These are phyloP conservation scores for Chromobotia macracanthus DNA, from an alignment of 2,797 vertebrate genomes.

Conservation along the genomic window DNA sequence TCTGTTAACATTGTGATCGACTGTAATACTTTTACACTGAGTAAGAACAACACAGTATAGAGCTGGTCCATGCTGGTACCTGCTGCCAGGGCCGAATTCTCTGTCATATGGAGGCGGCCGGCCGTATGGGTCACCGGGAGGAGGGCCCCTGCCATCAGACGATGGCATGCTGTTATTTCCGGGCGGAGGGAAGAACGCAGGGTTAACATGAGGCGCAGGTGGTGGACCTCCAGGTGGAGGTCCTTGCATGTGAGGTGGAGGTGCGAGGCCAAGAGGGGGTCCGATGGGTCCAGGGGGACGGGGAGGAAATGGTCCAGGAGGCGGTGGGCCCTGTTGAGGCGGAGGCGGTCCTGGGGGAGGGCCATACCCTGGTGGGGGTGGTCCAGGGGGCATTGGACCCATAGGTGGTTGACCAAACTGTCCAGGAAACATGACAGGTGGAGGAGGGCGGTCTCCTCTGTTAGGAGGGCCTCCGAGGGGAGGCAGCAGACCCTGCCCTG, in stretches of 20 bases:
- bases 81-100: slow-evolving; percentile 95
- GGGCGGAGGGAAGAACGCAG: slow-evolving; percentile 97
- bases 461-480: slow-evolving; percentile 92
- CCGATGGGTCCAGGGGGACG: slow-evolving; percentile 93
- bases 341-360: slow-evolving; percentile 90
- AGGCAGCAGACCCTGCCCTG: slow-evolving; percentile 92
- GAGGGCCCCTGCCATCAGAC: slow-evolving; percentile 89
- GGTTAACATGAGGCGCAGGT: slow-evolving; percentile 97
- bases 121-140: slow-evolving; percentile 91
- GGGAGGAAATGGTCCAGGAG: slow-evolving; percentile 92
- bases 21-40: too few species aligned
- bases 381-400: slow-evolving; percentile 85
- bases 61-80: slow-evolving; percentile 76
- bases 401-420: slow-evolving; percentile 96
- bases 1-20: too few species aligned
- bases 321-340: slow-evolving; percentile 88
- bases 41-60: not conserved
- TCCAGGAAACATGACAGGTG: slow-evolving; percentile 95
- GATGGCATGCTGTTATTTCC: slow-evolving; percentile 93
- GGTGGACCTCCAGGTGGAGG: slow-evolving; percentile 96
- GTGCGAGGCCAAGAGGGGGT: slow-evolving; percentile 92
- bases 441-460: slow-evolving; percentile 94
- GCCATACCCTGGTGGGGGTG: slow-evolving; percentile 94
- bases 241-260: slow-evolving; percentile 94
- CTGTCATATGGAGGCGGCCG: slow-evolving; percentile 95